A percentile compares a stretch with the other conserved stretches of the same genome.
These are phyloP conservation scores for Masnerella sp. DNA, from an alignment of 2,888 invertebrate genomes.

Conservation along the genomic window DNA sequence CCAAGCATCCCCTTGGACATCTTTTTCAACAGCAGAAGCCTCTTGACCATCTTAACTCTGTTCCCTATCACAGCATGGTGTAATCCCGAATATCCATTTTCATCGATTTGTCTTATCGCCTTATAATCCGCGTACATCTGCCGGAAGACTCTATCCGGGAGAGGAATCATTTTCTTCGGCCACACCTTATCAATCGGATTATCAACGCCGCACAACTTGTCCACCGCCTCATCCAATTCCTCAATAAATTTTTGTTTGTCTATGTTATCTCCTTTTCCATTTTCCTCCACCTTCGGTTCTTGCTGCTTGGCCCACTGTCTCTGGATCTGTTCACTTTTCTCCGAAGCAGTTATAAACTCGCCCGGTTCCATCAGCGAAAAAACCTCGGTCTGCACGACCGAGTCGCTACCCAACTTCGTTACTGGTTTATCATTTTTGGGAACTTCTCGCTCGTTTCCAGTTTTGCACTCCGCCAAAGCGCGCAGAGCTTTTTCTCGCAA, in stretches of 20 bases:
- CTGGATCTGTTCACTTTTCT: constrained; percentile 46
- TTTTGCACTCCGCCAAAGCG: constrained; percentile 70
- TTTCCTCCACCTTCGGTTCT: not conserved
- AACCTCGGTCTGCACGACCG: constrained; percentile 67
- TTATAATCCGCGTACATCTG: constrained; percentile 67
- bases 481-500: constrained; percentile 68
- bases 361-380: constrained; percentile 65
- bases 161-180: constrained; percentile 1
- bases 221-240: constrained; percentile 52
- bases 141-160: constrained; percentile 26
- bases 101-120: constrained; percentile 62
- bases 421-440: constrained; percentile 56
- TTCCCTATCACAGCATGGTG: constrained; percentile 69
- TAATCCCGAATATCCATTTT: constrained; percentile 68
- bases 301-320: constrained; percentile 45
- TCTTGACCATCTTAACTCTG: constrained; percentile 60
- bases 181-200: constrained; percentile 38
- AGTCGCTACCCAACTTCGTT: constrained; percentile 63
- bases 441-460: constrained; percentile 64
- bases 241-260: not conserved
- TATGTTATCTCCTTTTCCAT: not conserved
- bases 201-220: constrained; percentile 40
- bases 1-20: constrained; percentile 51
- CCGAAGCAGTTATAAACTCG: constrained; percentile 58
- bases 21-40: constrained; percentile 65